These are phyloP conservation scores for Chanos chanos DNA, from an alignment of 2,797 vertebrate species.

Conservation along the genomic window DNA sequence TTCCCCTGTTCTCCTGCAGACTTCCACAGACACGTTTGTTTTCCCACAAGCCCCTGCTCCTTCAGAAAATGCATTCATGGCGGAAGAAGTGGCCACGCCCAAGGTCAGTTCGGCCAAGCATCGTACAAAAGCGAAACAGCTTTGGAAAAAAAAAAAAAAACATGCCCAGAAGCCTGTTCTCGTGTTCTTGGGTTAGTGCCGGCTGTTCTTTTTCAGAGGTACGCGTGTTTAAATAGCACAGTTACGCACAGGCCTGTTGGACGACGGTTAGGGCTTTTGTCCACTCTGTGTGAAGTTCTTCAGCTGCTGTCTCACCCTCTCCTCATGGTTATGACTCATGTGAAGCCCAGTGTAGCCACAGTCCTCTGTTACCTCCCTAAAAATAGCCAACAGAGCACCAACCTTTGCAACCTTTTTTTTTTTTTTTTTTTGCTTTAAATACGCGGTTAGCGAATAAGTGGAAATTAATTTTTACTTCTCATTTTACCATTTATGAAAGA, in stretches of 20 bases:
- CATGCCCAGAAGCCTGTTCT: too few relatives aligned
- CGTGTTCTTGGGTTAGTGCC: too few relatives aligned
- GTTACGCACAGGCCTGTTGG: constrained; percentile 41
- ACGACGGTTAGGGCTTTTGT: constrained; percentile 36
- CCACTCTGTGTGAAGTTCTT: constrained; percentile 30
- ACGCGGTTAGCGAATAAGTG: not conserved
- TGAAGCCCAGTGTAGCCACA: not conserved
- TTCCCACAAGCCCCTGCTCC: constrained; percentile 75
- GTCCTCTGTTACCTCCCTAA: constrained; percentile 29
- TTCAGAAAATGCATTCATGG: constrained; percentile 83
- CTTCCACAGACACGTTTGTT: constrained; percentile 81
- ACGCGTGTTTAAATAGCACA: constrained; percentile 35
- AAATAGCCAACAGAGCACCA: constrained; percentile 38
- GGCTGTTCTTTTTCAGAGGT: not conserved
- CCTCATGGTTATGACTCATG: constrained; percentile 43
- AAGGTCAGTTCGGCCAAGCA: constrained; percentile 86
- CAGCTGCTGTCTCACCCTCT: constrained; percentile 25
- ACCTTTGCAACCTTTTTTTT: too few relatives aligned
- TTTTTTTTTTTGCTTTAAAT: not conserved
- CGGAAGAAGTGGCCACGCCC: constrained; percentile 88
- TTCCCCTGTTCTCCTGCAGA: constrained; percentile 78
- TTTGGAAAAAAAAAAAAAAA: too few relatives aligned
- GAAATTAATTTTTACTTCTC: too few relatives aligned
- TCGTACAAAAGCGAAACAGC: too few relatives aligned
- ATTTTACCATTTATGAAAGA: too few relatives aligned